These are phyloP conservation scores for Pyrgus malvae DNA, from an alignment of 2,888 invertebrate species.

Conservation along the genomic window DNA sequence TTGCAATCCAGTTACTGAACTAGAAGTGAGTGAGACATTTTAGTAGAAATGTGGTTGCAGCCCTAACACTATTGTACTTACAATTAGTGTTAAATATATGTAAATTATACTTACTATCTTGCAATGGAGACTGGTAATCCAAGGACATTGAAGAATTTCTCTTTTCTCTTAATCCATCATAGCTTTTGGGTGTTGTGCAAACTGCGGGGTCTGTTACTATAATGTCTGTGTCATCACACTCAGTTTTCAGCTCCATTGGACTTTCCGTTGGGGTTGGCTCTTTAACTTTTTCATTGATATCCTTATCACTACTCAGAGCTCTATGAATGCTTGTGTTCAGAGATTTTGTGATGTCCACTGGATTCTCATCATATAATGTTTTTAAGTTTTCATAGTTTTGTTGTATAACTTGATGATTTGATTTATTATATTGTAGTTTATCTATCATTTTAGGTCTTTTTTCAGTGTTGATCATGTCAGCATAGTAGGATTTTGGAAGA, in stretches of 20 bases:
- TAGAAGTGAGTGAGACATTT: no score
- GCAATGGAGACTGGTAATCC: constrained; percentile 70
- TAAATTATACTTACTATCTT: constrained; percentile 68
- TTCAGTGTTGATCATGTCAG: constrained; percentile 60
- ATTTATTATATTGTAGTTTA: constrained; percentile 52
- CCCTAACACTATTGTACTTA: no score
- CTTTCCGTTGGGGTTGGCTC: constrained; percentile 48
- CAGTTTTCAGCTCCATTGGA: constrained; percentile 65
- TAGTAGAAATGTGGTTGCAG: no score
- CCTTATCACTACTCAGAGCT: constrained; percentile 44
- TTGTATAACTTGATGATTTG: constrained; percentile 51
- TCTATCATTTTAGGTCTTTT: constrained; percentile 71
- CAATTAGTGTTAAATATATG: no score
- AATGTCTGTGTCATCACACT: constrained; percentile 75
- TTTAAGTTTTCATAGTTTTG: constrained; percentile 59
- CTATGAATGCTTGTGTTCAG: constrained; percentile 54
- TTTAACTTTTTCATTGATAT: constrained; percentile 52
- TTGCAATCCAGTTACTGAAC: no score
- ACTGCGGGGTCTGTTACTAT: constrained; percentile 71
- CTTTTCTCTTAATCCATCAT: constrained; percentile 58
- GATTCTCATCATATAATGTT: constrained; percentile 63
- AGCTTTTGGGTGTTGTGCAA: constrained; percentile 63
- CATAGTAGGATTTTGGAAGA: constrained; percentile 68
- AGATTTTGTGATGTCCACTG: constrained; percentile 58
- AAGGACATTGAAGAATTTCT: constrained; percentile 56